Conservation (phyloP, 2,797 vertebrate genomes). For the Eurystomus glaucurus region DNA sequence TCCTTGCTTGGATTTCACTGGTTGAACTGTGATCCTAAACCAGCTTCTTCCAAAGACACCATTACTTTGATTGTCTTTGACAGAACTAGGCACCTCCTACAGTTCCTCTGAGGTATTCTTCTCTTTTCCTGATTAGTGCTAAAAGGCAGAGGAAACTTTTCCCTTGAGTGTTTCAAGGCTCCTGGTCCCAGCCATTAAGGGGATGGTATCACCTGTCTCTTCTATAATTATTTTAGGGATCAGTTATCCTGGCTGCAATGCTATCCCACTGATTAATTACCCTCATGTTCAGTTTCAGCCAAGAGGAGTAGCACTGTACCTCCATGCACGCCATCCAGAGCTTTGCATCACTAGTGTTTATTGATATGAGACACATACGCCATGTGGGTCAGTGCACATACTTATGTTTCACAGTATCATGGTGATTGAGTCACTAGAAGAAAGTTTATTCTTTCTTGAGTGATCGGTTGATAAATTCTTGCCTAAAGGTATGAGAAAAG, state of each 20-base stretch:
- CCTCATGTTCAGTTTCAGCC: neutral
- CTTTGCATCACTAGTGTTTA: neutral
- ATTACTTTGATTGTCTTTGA: neutral
- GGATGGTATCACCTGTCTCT: neutral
- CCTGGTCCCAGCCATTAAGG: neutral
- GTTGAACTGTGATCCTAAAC: neutral
- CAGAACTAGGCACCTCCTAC: neutral
- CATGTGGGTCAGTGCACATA: rapidly evolving
- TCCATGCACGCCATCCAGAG: neutral
- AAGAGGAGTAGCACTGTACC: neutral
- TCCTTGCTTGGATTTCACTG: neutral
- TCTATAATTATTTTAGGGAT: neutral
- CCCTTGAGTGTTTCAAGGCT: neutral
- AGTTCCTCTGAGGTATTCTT: neutral
- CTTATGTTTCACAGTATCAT: neutral
- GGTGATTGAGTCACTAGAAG: neutral
- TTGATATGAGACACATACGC: neutral
- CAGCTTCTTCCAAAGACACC: neutral
- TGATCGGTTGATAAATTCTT: neutral
- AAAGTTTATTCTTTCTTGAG: neutral
- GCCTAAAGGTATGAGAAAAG: neutral
- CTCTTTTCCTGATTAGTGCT: neutral
- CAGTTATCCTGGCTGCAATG: neutral
- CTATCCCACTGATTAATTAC: neutral
- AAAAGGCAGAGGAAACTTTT: neutral